phyloP scores from a whole-genome alignment of 1,140 invertebrate species.

The Drosophila bocki region DNA sequence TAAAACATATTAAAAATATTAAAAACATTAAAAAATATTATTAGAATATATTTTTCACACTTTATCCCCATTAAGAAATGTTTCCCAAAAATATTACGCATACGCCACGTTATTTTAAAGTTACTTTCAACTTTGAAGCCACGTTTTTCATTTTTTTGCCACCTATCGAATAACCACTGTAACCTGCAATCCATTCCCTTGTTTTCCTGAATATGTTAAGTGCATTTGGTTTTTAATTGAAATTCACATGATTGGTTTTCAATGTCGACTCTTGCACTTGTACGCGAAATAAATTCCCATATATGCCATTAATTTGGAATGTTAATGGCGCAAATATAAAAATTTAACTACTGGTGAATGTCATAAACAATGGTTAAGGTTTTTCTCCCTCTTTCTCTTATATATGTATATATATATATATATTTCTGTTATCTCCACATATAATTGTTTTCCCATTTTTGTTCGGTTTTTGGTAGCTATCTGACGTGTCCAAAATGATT shows the following conservation, averaged over 20 bases:
- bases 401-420: too few relatives aligned
- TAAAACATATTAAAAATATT: not conserved
- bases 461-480: conserved; percentile 19
- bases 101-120: not conserved
- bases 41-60: not conserved
- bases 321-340: conserved; percentile 67
- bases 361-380: conserved; percentile 38
- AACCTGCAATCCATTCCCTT: conserved; percentile 14
- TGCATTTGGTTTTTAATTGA: conserved; percentile 47
- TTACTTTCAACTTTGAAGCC: not conserved
- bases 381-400: not conserved
- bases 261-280: conserved; percentile 33
- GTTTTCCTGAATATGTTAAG: conserved; percentile 40
- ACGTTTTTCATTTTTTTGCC: not conserved
- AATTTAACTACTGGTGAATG: conserved; percentile 50
- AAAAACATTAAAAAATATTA: too few relatives aligned
- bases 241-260: conserved; percentile 39
- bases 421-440: not conserved
- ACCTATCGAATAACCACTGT: not conserved
- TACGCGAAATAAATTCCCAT: conserved; percentile 16
- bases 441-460: conserved; percentile 7
- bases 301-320: conserved; percentile 50
- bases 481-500: conserved; percentile 28
- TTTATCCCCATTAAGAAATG: not conserved
- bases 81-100: not conserved